Base-by-base conservation (phyloP, 2,113 vertebrate genomes). In the Brachyhypopomus gauderio region DNA sequence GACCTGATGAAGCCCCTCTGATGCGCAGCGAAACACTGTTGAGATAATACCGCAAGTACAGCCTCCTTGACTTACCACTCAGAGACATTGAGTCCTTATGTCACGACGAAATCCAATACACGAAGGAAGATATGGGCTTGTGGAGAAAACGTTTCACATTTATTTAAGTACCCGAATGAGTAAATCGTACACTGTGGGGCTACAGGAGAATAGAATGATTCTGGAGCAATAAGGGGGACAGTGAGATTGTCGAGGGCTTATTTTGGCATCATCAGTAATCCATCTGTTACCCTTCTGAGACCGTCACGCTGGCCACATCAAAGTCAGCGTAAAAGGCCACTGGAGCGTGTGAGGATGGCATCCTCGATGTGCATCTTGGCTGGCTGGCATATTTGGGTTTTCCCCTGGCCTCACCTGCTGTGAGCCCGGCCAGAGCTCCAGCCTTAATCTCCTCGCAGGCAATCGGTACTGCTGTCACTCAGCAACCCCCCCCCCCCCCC, bases 41-140 rank as follows among this genome's bases (percentile, higher is more conserved):
- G 45, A 52, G 45, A 52, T 52, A 14, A 52, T 52, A 52, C 45
- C 45, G 12, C 45, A 52, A 52, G 9, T 52, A 52, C 45, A 14
- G 45, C 45, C 12, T 52, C 45, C 45, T 14, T 52, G 45, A 52
- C 45, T 52, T 52, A 52, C 45, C 45, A 52, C 11, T 52, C 9
- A 8, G 2, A 52, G 45, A 52, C 45, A 52, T 52, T 14, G 12
- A 90, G 89, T 89, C 90, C 89, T 91, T 89, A 91, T 91, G 90
- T 92, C 88, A 91, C 87, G 62, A 56, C 72, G 19, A 90, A 89
- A 90, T 91, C 90, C 88, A 87, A 90, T 90, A 88, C 79, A 75
- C 67, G 72, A 86, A 87, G 78, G 82, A 89, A 86, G 86, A 88
- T 84, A 86, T 83, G 85, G 48, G 7, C 72, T 56, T 52, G 84